Conservation (phyloP, 2,888 invertebrate species). For the Drosophila nr. fundita region DNA sequence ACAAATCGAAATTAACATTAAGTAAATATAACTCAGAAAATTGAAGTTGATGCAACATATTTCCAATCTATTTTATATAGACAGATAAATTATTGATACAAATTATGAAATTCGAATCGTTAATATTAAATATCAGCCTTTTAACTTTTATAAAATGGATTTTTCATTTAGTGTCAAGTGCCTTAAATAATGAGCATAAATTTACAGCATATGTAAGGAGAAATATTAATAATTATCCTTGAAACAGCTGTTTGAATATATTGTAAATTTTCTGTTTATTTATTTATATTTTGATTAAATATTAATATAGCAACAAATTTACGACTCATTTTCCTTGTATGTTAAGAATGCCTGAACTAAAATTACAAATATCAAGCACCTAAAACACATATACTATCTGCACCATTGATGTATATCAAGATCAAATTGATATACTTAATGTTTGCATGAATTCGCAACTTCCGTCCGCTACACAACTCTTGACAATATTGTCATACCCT, state of each 20-base stretch:
- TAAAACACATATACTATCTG: background rate
- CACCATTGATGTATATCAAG: background rate
- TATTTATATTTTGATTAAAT: background rate
- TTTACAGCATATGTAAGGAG: no score
- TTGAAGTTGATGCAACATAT: background rate
- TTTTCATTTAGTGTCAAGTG: no score
- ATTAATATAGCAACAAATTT: background rate
- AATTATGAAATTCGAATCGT: no score
- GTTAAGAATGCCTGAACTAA: no score
- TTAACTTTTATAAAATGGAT: no score
- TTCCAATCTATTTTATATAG: background rate
- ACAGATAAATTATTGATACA: background rate
- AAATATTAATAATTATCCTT: no score
- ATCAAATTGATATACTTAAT: background rate
- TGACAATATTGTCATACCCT: background rate
- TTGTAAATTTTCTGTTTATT: no score
- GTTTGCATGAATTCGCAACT: background rate
- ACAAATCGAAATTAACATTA: no score
- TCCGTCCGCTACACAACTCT: background rate
- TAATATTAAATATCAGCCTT: no score
- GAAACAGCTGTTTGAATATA: no score
- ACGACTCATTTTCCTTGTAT: no score
- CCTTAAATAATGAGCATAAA: no score
- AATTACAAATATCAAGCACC: background rate
- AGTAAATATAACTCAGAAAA: background rate